These are phyloP conservation scores for Spatulosminthurus flaviceps DNA, from an alignment of 2,888 invertebrate genomes.

Conservation along the genomic window DNA sequence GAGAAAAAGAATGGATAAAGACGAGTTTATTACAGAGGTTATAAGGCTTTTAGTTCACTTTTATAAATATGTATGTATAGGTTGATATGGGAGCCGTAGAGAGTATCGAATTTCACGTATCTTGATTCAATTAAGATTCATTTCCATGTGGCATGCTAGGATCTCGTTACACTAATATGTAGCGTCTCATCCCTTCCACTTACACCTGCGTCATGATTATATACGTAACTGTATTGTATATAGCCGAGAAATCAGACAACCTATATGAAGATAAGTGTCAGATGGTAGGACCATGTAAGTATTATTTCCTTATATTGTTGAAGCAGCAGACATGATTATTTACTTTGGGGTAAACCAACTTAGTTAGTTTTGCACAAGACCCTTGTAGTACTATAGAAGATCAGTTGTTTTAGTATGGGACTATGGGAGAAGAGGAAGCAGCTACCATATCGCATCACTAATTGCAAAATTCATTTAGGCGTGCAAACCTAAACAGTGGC, in stretches of 20 bases:
- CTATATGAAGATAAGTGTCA: too few relatives aligned
- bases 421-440: not conserved
- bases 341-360: not conserved
- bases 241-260: too few relatives aligned
- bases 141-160: constrained; percentile 1
- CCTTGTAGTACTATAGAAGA: too few relatives aligned
- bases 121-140: constrained; percentile 13
- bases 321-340: not conserved
- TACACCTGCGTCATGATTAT: not conserved
- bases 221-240: too few relatives aligned
- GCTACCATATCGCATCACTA: not conserved
- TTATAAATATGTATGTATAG: not conserved
- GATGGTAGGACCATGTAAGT: too few relatives aligned
- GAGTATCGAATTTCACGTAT: not conserved
- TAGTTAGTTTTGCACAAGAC: too few relatives aligned
- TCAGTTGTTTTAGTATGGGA: not conserved
- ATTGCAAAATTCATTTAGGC: constrained; percentile 9
- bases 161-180: constrained; percentile 6
- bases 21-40: too few relatives aligned
- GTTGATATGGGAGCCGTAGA: not conserved
- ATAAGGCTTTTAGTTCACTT: too few relatives aligned
- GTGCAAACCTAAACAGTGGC: not conserved
- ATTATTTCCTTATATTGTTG: too few relatives aligned
- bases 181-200: not conserved
- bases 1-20: too few relatives aligned